Base-by-base conservation (phyloP, 2,113 vertebrate species). In the Oostethus manadensis region DNA sequence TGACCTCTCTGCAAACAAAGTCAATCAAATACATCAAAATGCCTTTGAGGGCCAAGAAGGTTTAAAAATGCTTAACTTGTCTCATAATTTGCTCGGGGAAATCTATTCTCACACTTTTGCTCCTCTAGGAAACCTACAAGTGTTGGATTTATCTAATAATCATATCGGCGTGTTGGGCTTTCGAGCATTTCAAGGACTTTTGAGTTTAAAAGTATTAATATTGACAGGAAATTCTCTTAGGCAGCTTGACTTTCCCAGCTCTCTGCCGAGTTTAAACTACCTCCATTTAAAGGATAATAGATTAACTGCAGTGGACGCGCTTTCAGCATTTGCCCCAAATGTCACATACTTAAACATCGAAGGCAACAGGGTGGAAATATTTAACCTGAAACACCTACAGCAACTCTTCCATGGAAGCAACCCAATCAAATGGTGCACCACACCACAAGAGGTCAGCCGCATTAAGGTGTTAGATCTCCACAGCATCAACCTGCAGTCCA, bases 71-170 rank as follows among this genome's bases (percentile, higher is more conserved):
- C 91, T 97, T 33, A 92, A 93, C 64, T 58, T 98, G 33, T 94
- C 93, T 0, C 17, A 45, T 53, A 98, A 98, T 68, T 85, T 95
- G 56, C 71, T 97, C 18, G 91, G 93, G 0, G 92, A 94, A 74
- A 80, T 97, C 56, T 82, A 89, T 0, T 43, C 84, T 23, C 10
- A 82, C 45, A 80, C 86, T 9, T 98, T 98, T 80, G 33, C 64
- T 0, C 90, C 89, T 17, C 83, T 98, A 1, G 54, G 0, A 0
- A 83, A 64, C 16, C 46, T 97, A 2, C 5, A 0, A 0, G 35
- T 57, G 15, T 76, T 98, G 21, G 90, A 96, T 66, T 81, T 98
- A 60, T 89, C 92, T 42, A 58, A 89, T 57, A 98, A 97, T 73
- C 91, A 94, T 63, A 93, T 97, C 1, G 92, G 93, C 4, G 70